Evolutionary conservation across 1,140 invertebrate genomes (phyloP).

Genomic region (Heliconius nattereri): DNA sequence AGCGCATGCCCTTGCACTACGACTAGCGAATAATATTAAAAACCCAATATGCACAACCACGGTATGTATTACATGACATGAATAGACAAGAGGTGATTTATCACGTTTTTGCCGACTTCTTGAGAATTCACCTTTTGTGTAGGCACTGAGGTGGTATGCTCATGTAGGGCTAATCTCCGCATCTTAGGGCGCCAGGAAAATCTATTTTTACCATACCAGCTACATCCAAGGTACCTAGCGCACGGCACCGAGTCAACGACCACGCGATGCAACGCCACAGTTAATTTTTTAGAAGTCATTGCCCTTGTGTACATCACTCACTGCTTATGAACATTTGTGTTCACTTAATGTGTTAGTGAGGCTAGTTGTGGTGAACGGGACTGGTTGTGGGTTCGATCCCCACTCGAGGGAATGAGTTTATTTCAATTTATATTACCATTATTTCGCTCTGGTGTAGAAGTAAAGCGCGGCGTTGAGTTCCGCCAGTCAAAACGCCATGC

Average conservation of each 20-base stretch:
- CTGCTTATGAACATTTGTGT: slow-evolving; percentile 36
- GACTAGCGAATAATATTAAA: slow-evolving; percentile 11
- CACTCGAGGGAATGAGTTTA: no score
- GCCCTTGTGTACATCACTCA: slow-evolving; percentile 54
- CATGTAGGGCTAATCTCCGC: slow-evolving; percentile 41
- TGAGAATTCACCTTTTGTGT: slow-evolving; percentile 37
- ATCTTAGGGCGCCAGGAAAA: slow-evolving; percentile 45
- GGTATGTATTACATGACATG: slow-evolving; percentile 23
- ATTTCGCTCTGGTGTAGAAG: no score
- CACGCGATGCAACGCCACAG: slow-evolving; percentile 62
- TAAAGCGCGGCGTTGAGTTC: no score
- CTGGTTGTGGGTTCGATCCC: no score
- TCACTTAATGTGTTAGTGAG: slow-evolving; percentile 33
- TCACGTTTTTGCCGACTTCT: slow-evolving; percentile 37
- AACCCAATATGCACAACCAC: slow-evolving; percentile 24
- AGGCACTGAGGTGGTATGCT: slow-evolving; percentile 33
- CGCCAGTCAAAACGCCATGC: no score
- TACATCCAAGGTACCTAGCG: slow-evolving; percentile 49
- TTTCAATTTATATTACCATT: no score
- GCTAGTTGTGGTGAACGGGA: no score
- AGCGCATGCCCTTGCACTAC: no score
- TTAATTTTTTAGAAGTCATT: slow-evolving; percentile 73
- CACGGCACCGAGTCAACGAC: slow-evolving; percentile 71
- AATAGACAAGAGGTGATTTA: slow-evolving; percentile 36
- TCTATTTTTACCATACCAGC: slow-evolving; percentile 69